Conservation (phyloP, 2,888 invertebrate genomes). For the Coenonympha arcania region DNA sequence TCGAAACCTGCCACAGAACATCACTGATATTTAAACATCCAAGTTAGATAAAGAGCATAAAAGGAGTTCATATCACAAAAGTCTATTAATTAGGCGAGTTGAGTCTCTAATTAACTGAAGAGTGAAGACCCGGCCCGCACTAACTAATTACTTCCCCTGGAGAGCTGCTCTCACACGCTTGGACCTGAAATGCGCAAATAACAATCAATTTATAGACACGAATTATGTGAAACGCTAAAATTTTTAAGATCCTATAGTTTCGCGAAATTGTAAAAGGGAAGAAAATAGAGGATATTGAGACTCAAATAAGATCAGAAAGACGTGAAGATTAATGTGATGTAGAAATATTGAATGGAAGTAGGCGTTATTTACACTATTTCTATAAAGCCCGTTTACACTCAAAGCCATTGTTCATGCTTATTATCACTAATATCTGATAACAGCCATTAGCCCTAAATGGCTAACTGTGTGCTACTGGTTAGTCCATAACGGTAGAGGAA, state of each 20-base stretch:
- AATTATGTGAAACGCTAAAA: slow-evolving; percentile 45
- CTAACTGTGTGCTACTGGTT: neutral
- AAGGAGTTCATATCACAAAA: slow-evolving; percentile 64
- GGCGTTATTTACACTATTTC: too few species aligned
- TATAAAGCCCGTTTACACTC: too few species aligned
- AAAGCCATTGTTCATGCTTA: neutral
- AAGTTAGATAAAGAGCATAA: slow-evolving; percentile 57
- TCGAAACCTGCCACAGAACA: too few species aligned
- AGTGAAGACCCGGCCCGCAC: slow-evolving; percentile 69
- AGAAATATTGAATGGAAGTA: too few species aligned
- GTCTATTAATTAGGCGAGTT: slow-evolving; percentile 71
- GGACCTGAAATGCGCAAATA: slow-evolving; percentile 53
- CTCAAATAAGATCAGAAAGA: too few species aligned
- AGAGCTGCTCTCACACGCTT: slow-evolving; percentile 67
- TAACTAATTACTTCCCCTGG: slow-evolving; percentile 70
- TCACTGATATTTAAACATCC: slow-evolving; percentile 70
- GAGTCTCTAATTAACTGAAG: slow-evolving; percentile 72
- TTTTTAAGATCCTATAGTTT: neutral
- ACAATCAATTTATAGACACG: slow-evolving; percentile 54
- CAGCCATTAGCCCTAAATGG: neutral
- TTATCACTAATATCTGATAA: neutral
- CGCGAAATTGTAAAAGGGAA: too few species aligned
- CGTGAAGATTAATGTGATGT: too few species aligned
- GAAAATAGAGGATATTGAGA: too few species aligned
- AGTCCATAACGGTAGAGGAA: neutral